A percentile compares a stretch with the other conserved stretches of the same genome.
phyloP scores from a whole-genome alignment of 2,113 vertebrate species.

The Trichechus manatus region DNA sequence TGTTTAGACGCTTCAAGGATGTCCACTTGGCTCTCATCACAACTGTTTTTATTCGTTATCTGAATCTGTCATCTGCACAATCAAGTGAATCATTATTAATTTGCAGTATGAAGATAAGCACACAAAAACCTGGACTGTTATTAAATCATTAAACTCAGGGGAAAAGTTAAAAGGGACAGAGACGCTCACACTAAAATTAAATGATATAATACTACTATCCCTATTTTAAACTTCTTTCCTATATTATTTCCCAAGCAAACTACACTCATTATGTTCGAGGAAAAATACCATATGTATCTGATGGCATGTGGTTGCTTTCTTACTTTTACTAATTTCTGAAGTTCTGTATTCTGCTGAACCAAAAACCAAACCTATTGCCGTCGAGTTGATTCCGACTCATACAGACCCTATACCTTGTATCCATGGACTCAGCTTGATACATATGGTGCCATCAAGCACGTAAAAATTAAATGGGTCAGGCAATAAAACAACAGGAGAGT shows the following conservation, averaged over 20 bases:
- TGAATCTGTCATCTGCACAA: slow-evolving; percentile 11
- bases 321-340: slow-evolving; percentile 37
- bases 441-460: neutral
- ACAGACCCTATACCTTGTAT: neutral
- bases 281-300: neutral
- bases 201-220: neutral
- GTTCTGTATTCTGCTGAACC: neutral
- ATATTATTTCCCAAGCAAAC: slow-evolving; percentile 56
- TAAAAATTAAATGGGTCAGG: slow-evolving; percentile 34
- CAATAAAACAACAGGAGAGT: slow-evolving; percentile 18
- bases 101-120: slow-evolving; percentile 44
- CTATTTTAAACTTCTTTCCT: slow-evolving; percentile 52
- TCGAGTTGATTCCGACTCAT: no score
- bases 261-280: neutral
- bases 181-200: neutral
- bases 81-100: slow-evolving; percentile 51
- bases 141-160: neutral
- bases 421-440: neutral
- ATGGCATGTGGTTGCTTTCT: slow-evolving; percentile 36
- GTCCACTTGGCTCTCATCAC: slow-evolving; percentile 3
- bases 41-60: slow-evolving; percentile 50
- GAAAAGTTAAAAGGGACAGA: slow-evolving; percentile 21
- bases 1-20: slow-evolving; percentile 62
- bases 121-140: slow-evolving; percentile 8
- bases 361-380: no score